Conservation (phyloP, 2,797 vertebrate species). For the Carapus acus region DNA sequence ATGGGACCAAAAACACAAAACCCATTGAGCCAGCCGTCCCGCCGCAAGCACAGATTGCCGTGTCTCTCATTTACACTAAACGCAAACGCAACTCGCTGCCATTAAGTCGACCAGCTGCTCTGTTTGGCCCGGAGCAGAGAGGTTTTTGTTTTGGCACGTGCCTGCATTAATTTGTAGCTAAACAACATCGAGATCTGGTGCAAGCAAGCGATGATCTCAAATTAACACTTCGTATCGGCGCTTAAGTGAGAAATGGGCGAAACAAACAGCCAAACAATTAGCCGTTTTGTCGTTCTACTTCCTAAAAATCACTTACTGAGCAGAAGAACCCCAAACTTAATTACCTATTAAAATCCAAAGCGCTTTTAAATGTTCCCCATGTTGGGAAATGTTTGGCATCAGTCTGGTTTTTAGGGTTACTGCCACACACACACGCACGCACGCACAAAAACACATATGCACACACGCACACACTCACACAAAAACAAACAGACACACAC, state of each 20-base stretch:
- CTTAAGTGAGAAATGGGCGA: not conserved
- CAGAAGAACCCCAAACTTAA: not conserved
- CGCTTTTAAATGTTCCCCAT: not conserved
- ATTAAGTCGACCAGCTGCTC: not conserved
- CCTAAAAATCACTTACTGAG: not conserved
- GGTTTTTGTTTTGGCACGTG: not conserved
- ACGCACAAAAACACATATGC: no score
- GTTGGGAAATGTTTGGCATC: not conserved
- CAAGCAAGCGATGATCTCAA: not conserved
- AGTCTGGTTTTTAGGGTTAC: not conserved
- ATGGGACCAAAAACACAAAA: not conserved
- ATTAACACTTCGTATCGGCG: not conserved
- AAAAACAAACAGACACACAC: no score
- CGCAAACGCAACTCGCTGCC: not conserved
- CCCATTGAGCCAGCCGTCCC: not conserved
- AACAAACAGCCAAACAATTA: constrained; percentile 5
- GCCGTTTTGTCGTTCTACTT: not conserved
- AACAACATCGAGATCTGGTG: not conserved
- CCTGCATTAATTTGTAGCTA: constrained; percentile 1
- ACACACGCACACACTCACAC: no score
- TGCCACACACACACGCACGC: not conserved
- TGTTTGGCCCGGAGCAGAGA: not conserved
- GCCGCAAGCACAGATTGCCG: not conserved
- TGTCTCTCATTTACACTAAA: not conserved
- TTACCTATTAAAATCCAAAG: not conserved